These are phyloP conservation scores for Halyomorpha halys DNA, from an alignment of 1,140 invertebrate genomes.

Conservation along the genomic window DNA sequence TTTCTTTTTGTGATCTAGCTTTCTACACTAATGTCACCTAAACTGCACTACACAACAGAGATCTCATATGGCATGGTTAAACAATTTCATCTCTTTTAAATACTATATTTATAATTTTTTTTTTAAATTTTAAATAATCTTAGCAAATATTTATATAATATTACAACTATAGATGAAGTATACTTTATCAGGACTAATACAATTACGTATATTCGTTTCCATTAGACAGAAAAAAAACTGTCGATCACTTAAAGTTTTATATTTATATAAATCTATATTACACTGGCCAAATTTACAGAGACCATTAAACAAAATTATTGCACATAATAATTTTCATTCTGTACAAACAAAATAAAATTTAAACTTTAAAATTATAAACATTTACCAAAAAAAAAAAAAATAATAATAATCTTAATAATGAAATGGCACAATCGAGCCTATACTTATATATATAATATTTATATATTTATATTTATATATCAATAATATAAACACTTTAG, in stretches of 20 bases:
- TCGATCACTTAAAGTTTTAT: not conserved
- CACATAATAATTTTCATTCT: too few relatives aligned
- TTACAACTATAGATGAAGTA: constrained; percentile 10
- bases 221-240: not conserved
- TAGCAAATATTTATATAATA: constrained; percentile 9
- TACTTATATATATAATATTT: too few relatives aligned
- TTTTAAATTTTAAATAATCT: constrained; percentile 2
- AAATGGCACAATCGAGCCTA: too few relatives aligned
- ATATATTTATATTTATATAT: too few relatives aligned
- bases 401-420: too few relatives aligned
- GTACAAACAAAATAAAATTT: too few relatives aligned
- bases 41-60: constrained; percentile 10
- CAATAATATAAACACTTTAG: too few relatives aligned
- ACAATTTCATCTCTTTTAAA: constrained; percentile 1
- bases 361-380: too few relatives aligned
- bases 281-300: too few relatives aligned
- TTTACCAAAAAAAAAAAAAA: too few relatives aligned
- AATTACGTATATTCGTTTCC: constrained; percentile 15
- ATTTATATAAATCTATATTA: too few relatives aligned
- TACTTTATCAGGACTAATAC: constrained; percentile 14
- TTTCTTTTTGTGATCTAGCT: constrained; percentile 4
- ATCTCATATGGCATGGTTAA: constrained; percentile 12
- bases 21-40: constrained; percentile 8
- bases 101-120: not conserved
- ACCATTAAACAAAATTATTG: too few relatives aligned